Evolutionary conservation across 1,140 invertebrate genomes (phyloP), one percentile per base, ranked within the genome.

Genomic region (Drosophila pandora): DNA sequence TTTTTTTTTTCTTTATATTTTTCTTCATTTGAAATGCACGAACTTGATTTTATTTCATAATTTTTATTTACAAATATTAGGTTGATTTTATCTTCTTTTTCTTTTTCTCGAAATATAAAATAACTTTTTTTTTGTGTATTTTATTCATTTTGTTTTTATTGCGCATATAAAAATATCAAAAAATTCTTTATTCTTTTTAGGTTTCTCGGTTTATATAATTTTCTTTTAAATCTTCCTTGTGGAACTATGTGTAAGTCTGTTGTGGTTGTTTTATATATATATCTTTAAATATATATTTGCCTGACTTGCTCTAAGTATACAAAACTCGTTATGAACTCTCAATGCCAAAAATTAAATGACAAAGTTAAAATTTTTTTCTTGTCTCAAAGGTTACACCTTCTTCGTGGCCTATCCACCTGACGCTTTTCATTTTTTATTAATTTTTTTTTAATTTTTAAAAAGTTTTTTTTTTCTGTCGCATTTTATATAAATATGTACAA

Each of bases 401-500:
- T 74, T 7, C 21, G 25, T 53, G 47, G 47, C 43, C 74, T 60
- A 17, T 53, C 34, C 60, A 41, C 39, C 28, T 13, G 60, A 74
- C 69, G 74, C 69, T 56, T 63, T 45, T 13, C 28, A 34, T 59
- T 59, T 59, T 60, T 45, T 37, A 28, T 41, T 32, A 58, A 60
- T 58, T 56, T 69, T 63, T 56, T 58, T 30, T 7, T 13, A 43
- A 21, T 50, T 53, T 47, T 65, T 60, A 57, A 71, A 76, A 62
- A 70, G 28, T 23, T 56, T 23, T 57, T 63, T 57, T 47, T 50
- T 61, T 39, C n/a, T 55, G 43, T 55, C 9, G 7, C 17, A 21
- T 64, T 45, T 55, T 55, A 34, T 81, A 73, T 82, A 84, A 87
- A 84, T 87, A 84, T 84, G 64, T 84, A 84, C 82, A 84, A 77